phyloP scores from a whole-genome alignment of 2,113 vertebrate species.

The Uropsilus gracilis region DNA sequence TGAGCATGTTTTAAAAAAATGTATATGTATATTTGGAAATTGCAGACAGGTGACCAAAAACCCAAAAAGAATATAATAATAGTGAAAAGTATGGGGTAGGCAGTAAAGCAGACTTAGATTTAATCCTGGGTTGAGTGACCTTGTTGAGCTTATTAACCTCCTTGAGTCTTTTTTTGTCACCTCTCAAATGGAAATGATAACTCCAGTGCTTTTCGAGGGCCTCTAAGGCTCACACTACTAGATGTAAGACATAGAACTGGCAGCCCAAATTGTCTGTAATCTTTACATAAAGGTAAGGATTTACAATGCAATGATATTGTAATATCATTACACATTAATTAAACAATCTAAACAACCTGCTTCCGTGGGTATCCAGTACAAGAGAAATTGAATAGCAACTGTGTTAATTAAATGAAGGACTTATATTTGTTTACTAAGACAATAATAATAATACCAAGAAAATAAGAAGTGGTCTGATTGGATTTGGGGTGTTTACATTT shows the following conservation, averaged over 20 bases:
- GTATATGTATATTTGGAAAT: background rate
- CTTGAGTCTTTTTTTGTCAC: background rate
- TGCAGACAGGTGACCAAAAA: background rate
- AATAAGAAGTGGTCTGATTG: background rate
- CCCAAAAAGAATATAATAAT: background rate
- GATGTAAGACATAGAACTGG: background rate
- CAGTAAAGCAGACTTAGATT: background rate
- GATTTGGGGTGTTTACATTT: background rate
- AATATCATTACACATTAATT: too few relatives aligned
- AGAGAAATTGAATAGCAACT: background rate
- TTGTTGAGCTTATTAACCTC: background rate
- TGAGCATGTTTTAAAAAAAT: background rate
- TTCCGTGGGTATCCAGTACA: background rate
- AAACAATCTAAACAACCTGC: background rate
- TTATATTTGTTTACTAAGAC: background rate
- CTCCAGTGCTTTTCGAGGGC: background rate
- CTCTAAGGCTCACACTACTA: background rate
- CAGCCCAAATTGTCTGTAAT: background rate
- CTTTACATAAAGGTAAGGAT: background rate
- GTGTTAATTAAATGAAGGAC: background rate
- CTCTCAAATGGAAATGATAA: background rate
- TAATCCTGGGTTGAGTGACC: background rate
- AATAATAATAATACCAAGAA: background rate
- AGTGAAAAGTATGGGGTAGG: too few relatives aligned
- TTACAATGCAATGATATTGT: background rate